Evolutionary conservation across 1,140 invertebrate species (phyloP).

Genomic region (Drosophila lini): DNA sequence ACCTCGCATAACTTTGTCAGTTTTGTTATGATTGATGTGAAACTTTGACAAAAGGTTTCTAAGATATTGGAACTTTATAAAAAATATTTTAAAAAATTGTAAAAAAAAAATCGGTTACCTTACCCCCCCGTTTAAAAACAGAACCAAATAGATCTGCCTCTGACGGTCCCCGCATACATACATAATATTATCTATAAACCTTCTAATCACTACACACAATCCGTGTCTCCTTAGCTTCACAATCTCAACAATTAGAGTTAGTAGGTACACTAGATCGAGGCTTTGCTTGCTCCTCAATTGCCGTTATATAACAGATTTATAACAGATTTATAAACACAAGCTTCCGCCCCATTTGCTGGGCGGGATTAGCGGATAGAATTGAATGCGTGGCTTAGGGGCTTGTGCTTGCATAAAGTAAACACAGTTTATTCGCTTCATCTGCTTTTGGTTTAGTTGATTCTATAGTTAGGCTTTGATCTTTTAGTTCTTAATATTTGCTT

Average conservation of each 20-base stretch:
- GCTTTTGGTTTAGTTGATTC: conserved; percentile 29
- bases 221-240: conserved; percentile 7
- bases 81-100: no score
- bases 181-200: not conserved
- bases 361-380: conserved; percentile 13
- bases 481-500: conserved; percentile 1
- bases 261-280: conserved; percentile 16
- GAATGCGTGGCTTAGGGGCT: conserved; percentile 17
- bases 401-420: conserved; percentile 29
- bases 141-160: no score
- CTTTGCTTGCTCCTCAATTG: not conserved
- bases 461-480: conserved; percentile 32
- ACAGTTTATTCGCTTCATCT: conserved; percentile 37
- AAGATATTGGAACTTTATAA: no score
- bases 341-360: not conserved
- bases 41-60: no score
- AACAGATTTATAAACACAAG: conserved; percentile 24
- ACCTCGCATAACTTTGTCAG: no score
- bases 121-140: no score
- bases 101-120: no score
- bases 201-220: conserved; percentile 10
- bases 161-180: conserved; percentile 20
- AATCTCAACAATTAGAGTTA: conserved; percentile 23
- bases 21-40: no score
- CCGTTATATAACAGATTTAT: conserved; percentile 15